These are phyloP conservation scores for Eucidaris tribuloides DNA, from an alignment of 35 echinoderm and acorn worm species.

Conservation along the genomic window DNA sequence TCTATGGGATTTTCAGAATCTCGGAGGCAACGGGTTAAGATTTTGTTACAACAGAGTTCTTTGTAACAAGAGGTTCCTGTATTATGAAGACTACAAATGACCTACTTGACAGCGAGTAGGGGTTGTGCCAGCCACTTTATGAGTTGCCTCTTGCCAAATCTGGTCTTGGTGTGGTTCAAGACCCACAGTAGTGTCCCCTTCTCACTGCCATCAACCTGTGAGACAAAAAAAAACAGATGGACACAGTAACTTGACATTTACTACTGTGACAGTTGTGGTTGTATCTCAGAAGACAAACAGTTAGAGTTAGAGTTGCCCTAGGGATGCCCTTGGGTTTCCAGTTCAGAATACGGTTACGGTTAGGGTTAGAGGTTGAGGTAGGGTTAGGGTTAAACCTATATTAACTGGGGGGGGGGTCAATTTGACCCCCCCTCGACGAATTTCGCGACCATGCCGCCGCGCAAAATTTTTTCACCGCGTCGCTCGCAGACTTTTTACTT, in stretches of 20 bases:
- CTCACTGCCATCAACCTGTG: slow-evolving; percentile 59
- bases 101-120: slow-evolving; percentile 57
- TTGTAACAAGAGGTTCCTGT: neutral
- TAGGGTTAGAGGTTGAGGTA: too few species aligned
- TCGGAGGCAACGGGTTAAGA: neutral
- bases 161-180: slow-evolving; percentile 81
- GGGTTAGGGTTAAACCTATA: too few species aligned
- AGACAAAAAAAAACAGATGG: neutral
- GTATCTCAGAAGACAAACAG: neutral
- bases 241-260: neutral
- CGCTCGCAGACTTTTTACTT: too few species aligned
- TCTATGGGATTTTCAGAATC: neutral
- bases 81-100: neutral
- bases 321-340: neutral
- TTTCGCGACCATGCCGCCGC: too few species aligned
- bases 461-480: too few species aligned
- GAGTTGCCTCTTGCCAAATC: slow-evolving; percentile 72
- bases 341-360: neutral
- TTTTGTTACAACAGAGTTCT: neutral
- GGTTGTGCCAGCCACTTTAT: slow-evolving; percentile 75
- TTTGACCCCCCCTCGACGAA: too few species aligned
- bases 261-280: neutral
- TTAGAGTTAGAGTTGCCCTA: neutral
- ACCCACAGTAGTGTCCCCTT: slow-evolving; percentile 75
- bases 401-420: too few species aligned